phyloP scores from a whole-genome alignment of 2,888 invertebrate species.

The Willowsia nigromaculata region DNA sequence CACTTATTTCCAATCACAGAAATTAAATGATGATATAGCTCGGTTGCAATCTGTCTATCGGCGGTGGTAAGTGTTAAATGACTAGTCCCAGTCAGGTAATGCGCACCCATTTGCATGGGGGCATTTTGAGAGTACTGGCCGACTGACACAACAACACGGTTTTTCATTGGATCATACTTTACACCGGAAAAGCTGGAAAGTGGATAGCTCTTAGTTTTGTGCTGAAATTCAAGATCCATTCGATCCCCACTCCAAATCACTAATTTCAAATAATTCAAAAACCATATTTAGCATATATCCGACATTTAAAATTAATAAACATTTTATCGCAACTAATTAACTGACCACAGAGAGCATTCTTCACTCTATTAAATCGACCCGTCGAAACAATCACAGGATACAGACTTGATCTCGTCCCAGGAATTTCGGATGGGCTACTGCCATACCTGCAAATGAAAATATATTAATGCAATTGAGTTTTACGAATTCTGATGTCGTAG shows the following conservation, averaged over 20 bases:
- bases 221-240: conserved; percentile 78
- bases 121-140: conserved; percentile 60
- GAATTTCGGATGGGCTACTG: conserved; percentile 65
- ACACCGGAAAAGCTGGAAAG: conserved; percentile 74
- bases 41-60: conserved; percentile 75
- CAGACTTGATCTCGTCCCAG: conserved; percentile 72
- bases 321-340: neutral
- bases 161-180: conserved; percentile 77
- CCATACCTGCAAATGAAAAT: conserved; percentile 41
- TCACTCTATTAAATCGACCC: conserved; percentile 76
- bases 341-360: conserved; percentile 78
- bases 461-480: neutral
- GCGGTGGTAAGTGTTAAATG: conserved; percentile 75
- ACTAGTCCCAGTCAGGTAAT: conserved; percentile 75
- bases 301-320: neutral
- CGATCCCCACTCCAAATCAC: conserved; percentile 77
- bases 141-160: conserved; percentile 74
- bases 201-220: conserved; percentile 77
- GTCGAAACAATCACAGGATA: conserved; percentile 77
- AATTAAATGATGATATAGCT: conserved; percentile 77
- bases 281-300: neutral
- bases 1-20: conserved; percentile 71
- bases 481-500: neutral
- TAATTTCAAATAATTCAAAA: conserved; percentile 47
- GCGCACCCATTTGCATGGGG: conserved; percentile 68